phyloP scores from a whole-genome alignment of 30 jellyfish, hydroid and myxozoan genomes.

The Catostylus mosaicus region DNA sequence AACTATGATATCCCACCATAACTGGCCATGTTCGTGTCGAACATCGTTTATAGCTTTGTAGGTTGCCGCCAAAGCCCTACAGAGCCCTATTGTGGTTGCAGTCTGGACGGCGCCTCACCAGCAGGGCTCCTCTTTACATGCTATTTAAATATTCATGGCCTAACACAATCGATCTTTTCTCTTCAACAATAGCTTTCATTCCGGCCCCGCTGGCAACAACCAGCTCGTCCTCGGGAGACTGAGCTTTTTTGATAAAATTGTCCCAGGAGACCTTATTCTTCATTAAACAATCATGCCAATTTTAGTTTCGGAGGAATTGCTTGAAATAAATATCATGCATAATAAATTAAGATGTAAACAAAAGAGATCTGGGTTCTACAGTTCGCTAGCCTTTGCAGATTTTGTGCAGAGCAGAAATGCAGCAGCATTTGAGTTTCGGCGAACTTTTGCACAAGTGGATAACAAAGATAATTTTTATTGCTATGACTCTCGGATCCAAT shows the following conservation, averaged over 20 bases:
- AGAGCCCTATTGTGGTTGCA: conserved; percentile 71
- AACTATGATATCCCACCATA: conserved; percentile 58
- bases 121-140: conserved; percentile 81
- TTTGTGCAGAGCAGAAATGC: neutral
- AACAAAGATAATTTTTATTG: too few species aligned
- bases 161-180: conserved; percentile 52
- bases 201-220: conserved; percentile 73
- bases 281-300: neutral
- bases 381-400: neutral
- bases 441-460: too few species aligned
- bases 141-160: conserved; percentile 82
- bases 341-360: neutral
- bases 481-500: too few species aligned
- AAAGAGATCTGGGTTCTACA: neutral
- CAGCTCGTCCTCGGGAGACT: conserved; percentile 60
- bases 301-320: neutral
- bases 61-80: conserved; percentile 84
- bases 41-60: conserved; percentile 69
- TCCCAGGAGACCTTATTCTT: conserved; percentile 29
- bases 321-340: neutral
- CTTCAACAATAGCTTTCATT: conserved; percentile 39
- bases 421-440: too few species aligned
- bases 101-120: conserved; percentile 96
- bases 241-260: conserved; percentile 21
- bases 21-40: conserved; percentile 73